These are phyloP conservation scores for Eudyptes chrysolophus DNA, from an alignment of 2,113 vertebrate species.

Conservation along the genomic window DNA sequence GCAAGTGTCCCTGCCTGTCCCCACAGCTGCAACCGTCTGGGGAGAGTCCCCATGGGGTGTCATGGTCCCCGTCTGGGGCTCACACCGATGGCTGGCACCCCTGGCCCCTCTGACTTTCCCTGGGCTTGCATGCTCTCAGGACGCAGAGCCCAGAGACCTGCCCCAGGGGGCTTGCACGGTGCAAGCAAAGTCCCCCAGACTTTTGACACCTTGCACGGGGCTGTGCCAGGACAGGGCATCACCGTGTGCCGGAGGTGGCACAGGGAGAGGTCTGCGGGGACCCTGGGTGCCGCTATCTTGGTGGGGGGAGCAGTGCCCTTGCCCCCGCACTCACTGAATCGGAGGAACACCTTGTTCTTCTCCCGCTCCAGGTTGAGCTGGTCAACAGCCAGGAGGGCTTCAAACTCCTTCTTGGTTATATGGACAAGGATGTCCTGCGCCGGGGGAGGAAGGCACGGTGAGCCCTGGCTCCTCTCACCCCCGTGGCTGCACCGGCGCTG, in stretches of 20 bases:
- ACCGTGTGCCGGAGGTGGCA: fast-evolving
- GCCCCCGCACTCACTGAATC: slow-evolving; percentile 78
- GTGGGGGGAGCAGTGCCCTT: not conserved
- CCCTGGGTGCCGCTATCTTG: not conserved
- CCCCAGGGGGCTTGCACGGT: fast-evolving
- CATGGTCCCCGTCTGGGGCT: not conserved
- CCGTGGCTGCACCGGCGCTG: fast-evolving
- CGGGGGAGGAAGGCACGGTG: not conserved
- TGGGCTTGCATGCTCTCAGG: fast-evolving
- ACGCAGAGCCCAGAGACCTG: not conserved
- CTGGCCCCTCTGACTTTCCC: too few relatives aligned
- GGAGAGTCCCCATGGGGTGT: not conserved
- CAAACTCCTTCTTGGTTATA: slow-evolving; percentile 83
- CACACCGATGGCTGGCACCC: fast-evolving
- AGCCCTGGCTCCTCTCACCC: fast-evolving
- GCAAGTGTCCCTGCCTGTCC: not conserved
- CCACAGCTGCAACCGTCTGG: not conserved
- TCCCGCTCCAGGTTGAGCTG: slow-evolving; percentile 85
- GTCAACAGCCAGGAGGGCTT: slow-evolving; percentile 84
- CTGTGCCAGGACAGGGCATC: not conserved
- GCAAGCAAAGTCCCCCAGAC: too few relatives aligned
- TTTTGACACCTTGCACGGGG: fast-evolving
- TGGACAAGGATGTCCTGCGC: slow-evolving; percentile 83
- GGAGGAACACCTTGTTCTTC: slow-evolving; percentile 86
- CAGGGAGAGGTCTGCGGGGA: not conserved